Evolutionary conservation across 2,797 vertebrate species (phyloP).

Genomic region (Brotula barbata): DNA sequence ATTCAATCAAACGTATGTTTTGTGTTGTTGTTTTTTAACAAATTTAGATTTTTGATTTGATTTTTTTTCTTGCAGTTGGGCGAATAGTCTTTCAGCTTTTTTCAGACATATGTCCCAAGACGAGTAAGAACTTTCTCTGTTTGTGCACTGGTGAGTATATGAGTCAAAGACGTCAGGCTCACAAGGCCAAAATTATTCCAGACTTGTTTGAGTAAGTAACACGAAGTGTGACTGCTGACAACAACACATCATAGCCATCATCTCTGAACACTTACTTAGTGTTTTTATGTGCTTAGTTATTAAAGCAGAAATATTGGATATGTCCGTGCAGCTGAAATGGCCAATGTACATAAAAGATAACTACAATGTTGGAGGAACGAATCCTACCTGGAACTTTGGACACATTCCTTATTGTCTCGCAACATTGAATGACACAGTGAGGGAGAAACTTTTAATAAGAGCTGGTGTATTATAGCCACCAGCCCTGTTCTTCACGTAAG

Average conservation of each 20-base stretch:
- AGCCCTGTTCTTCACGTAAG: too few species aligned
- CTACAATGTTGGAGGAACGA: background rate
- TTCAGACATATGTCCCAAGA: constrained; percentile 97
- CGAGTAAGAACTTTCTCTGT: constrained; percentile 97
- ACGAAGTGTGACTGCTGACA: background rate
- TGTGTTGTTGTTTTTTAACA: background rate
- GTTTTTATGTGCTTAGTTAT: background rate
- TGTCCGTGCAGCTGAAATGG: background rate
- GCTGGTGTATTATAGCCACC: too few species aligned
- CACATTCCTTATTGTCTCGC: background rate
- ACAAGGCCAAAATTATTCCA: too few species aligned
- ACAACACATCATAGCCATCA: background rate
- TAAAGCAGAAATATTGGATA: background rate
- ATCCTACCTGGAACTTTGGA: background rate
- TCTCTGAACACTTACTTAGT: background rate
- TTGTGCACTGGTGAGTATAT: constrained; percentile 94
- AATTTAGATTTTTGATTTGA: constrained; percentile 22
- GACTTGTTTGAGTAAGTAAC: too few species aligned
- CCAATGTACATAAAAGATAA: background rate
- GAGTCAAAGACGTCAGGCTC: background rate
- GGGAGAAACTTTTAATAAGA: too few species aligned
- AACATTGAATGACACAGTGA: too few species aligned
- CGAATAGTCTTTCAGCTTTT: constrained; percentile 99
- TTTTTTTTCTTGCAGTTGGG: constrained; percentile 84
- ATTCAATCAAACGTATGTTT: background rate